Percentiles rank a stretch among this genome's conserved stretches.
Evolutionary conservation across 1,140 invertebrate genomes (phyloP).

Genomic region (Macrocentrus cingulum): DNA sequence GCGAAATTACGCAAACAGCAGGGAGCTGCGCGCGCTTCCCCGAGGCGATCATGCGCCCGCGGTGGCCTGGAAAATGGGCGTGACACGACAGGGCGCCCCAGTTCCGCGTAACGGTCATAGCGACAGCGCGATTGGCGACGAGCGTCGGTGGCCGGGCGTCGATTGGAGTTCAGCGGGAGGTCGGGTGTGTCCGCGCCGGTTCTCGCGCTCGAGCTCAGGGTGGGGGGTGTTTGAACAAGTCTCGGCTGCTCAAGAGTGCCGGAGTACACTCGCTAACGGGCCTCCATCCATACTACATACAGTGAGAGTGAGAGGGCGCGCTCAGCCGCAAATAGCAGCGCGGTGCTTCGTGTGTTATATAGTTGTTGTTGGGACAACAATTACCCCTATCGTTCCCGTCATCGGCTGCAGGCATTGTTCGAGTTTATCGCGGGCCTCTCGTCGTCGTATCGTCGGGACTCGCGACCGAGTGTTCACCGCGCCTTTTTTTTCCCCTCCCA

Average conservation of each 20-base stretch:
- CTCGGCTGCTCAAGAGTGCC: slow-evolving; percentile 50
- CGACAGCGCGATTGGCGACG: slow-evolving; percentile 11
- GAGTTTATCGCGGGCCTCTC: not conserved
- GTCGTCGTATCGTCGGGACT: not conserved
- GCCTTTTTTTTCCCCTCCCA: not conserved
- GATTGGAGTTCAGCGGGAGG: not conserved
- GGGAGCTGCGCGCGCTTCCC: slow-evolving; percentile 30
- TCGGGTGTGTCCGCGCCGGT: not conserved
- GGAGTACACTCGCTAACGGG: slow-evolving; percentile 57
- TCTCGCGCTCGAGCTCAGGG: slow-evolving; percentile 9
- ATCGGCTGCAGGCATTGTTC: slow-evolving; percentile 35
- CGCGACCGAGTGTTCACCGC: slow-evolving; percentile 14
- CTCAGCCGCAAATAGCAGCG: slow-evolving; percentile 34
- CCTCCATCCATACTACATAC: slow-evolving; percentile 53
- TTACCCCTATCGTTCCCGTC: slow-evolving; percentile 34
- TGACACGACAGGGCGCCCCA: slow-evolving; percentile 2
- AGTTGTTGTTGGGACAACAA: slow-evolving; percentile 41
- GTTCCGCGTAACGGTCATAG: slow-evolving; percentile 12
- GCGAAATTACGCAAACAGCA: slow-evolving; percentile 29
- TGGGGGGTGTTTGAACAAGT: slow-evolving; percentile 58
- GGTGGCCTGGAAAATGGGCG: too few species aligned
- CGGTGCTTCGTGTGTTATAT: slow-evolving; percentile 33
- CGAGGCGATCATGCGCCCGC: not conserved
- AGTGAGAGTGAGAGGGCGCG: slow-evolving; percentile 35
- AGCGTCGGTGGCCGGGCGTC: not conserved